Evolutionary conservation across 2,888 invertebrate genomes (phyloP), one percentile per base, ranked within the genome.

Genomic region (Pegoplata infirma): DNA sequence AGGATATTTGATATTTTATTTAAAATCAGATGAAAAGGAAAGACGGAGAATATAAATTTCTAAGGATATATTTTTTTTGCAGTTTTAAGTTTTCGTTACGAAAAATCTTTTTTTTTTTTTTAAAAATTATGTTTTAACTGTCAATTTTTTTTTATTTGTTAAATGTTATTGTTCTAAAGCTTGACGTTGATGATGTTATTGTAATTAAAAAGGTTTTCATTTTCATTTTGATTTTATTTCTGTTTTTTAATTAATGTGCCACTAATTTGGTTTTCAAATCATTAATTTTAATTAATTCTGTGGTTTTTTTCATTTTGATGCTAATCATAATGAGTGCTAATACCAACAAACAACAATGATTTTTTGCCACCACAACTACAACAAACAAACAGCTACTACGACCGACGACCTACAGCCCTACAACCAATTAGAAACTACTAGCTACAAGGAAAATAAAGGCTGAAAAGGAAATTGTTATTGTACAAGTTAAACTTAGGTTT

Each of bases 241-340:
- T 14, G 21, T 46, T 46, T 66, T 75, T 72, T 75, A 67, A 71
- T 72, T 75, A 72, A 79, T 75, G 66, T 72, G 71, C 79, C 71
- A 79, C 79, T 75, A 79, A 75, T 79, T 79, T 75, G 75, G 79
- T 79, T 79, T 79, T 79, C 75, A 79, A 79, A 79, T 79, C 79
- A 79, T 79, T 79, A 79, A 79, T 79, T 79, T 79, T 79, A 79
- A 79, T 79, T 79, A 79, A 79, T 79, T 75, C 63, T 71, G 63
- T 67, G 66, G 74, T 63, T 71, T 72, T 79, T 72, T 59, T n/a
- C n/a, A n/a, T 71, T 74, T 78, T 75, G 71, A 79, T 79, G 79
- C 79, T 68, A 72, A 75, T 75, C 79, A 79, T 72, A 75, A 79
- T 79, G 79, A 79, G 79, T 67, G 66, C 71, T 71, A 68, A 69